Conservation (phyloP, 2,113 vertebrate genomes). For the Osmerus mordax region DNA sequence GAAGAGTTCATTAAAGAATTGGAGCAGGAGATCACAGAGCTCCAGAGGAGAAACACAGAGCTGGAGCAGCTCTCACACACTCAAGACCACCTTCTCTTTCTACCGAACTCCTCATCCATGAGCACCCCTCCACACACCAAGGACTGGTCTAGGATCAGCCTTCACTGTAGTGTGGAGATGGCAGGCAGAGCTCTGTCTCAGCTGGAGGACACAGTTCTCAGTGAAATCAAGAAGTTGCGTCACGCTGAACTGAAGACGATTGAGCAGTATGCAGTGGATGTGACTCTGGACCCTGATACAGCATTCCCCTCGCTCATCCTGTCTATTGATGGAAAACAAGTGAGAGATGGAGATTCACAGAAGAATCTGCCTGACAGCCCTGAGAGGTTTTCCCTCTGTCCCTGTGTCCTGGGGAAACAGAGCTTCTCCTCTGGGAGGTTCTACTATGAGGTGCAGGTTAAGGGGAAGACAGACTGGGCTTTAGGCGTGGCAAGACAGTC, state of each 20-base stretch:
- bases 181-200: too few species aligned
- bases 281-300: too few species aligned
- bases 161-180: too few species aligned
- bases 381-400: not conserved
- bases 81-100: not conserved
- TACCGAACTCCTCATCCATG: not conserved
- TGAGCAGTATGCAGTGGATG: not conserved
- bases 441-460: too few species aligned
- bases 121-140: too few species aligned
- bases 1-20: not conserved
- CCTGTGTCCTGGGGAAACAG: not conserved
- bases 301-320: too few species aligned
- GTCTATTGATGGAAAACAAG: too few species aligned
- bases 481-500: not conserved
- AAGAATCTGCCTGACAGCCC: not conserved
- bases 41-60: not conserved
- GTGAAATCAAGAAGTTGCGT: not conserved
- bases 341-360: accelerated
- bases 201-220: not conserved
- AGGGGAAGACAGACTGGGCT: not conserved
- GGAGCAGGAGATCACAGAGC: not conserved
- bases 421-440: too few species aligned
- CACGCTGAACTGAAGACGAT: not conserved
- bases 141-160: too few species aligned
- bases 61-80: too few species aligned